phyloP scores from a whole-genome alignment of 2,888 invertebrate species.

The Eupithecia exiguata region DNA sequence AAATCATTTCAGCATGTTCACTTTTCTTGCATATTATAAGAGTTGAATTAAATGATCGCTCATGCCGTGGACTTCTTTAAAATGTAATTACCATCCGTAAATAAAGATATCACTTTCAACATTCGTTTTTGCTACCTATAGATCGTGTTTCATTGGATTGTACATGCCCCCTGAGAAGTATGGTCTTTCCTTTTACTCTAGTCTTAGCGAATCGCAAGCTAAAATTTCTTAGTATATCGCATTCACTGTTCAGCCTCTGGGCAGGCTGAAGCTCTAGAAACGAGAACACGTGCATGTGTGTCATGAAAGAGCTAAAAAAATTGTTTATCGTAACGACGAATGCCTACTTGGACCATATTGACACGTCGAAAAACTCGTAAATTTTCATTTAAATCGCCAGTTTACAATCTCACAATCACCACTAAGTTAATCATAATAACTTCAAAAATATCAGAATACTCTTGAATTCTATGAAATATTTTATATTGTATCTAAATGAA shows the following conservation, averaged over 20 bases:
- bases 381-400: not conserved
- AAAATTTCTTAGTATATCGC: not conserved
- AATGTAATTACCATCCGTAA: not conserved
- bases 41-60: not conserved
- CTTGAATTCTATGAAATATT: not conserved
- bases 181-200: not conserved
- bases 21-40: not conserved
- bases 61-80: not conserved
- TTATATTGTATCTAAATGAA: not conserved
- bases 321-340: not conserved
- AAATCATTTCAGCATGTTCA: not conserved
- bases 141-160: slow-evolving; percentile 10
- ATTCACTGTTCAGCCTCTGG: too few relatives aligned
- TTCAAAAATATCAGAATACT: not conserved
- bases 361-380: not conserved
- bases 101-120: slow-evolving; percentile 16
- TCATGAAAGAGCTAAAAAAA: not conserved
- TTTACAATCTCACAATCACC: not conserved
- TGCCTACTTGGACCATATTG: not conserved
- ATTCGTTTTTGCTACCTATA: slow-evolving; percentile 15
- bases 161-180: not conserved
- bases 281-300: too few relatives aligned
- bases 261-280: not conserved
- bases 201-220: not conserved
- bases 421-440: not conserved